Conservation (phyloP, 2,888 invertebrate species). For the Apeira syringaria region DNA sequence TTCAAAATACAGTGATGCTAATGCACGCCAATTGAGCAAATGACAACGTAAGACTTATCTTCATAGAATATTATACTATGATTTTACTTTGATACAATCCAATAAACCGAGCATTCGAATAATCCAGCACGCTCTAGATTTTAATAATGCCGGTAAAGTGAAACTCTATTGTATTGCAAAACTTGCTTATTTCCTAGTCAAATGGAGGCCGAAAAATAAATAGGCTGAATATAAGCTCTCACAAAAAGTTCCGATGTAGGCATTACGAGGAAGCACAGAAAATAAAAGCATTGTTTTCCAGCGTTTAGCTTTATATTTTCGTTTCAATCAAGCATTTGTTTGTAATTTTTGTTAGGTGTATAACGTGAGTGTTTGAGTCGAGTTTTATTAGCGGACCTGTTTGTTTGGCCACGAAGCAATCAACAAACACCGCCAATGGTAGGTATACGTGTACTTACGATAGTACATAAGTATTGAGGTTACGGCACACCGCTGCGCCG, state of each 20-base stretch:
- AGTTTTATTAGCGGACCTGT: slow-evolving; percentile 20
- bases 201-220: too few species aligned
- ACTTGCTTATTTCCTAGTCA: too few species aligned
- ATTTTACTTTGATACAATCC: too few species aligned
- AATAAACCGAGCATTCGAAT: too few species aligned
- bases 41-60: too few species aligned
- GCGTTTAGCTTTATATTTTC: slow-evolving; percentile 10
- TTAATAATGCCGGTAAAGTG: too few species aligned
- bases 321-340: slow-evolving; percentile 19
- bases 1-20: too few species aligned
- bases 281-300: slow-evolving; percentile 4
- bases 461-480: slow-evolving; percentile 24
- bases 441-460: slow-evolving; percentile 23
- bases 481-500: slow-evolving; percentile 25
- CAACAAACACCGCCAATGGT: slow-evolving; percentile 27
- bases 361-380: slow-evolving; percentile 16
- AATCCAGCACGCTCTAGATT: too few species aligned
- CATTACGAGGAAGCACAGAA: background rate
- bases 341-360: slow-evolving; percentile 18
- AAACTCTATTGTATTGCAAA: too few species aligned
- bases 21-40: too few species aligned
- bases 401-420: slow-evolving; percentile 25
- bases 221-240: too few species aligned
- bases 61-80: too few species aligned
- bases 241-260: background rate